Evolutionary conservation across 2,797 vertebrate genomes (phyloP).

Genomic region (Phalloptychus januarius): DNA sequence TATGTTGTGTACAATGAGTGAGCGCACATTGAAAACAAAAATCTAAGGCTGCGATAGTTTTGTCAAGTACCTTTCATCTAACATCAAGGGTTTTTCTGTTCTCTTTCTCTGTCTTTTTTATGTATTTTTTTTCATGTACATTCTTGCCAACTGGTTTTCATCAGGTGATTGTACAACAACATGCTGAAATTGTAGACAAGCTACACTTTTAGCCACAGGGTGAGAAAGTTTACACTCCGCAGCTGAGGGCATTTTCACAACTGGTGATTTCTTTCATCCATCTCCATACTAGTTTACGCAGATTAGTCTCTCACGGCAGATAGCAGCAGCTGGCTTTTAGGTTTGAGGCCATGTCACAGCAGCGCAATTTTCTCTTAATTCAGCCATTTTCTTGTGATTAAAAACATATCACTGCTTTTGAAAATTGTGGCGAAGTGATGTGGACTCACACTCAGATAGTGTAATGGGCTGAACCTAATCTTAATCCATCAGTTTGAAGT

Average conservation of each 20-base stretch:
- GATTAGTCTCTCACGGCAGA: slow-evolving; percentile 33
- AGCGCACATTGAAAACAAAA: slow-evolving; percentile 74
- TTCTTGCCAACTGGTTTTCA: slow-evolving; percentile 52
- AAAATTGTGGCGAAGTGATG: neutral
- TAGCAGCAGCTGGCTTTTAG: slow-evolving; percentile 25
- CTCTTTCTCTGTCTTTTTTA: slow-evolving; percentile 39
- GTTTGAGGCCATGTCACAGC: slow-evolving; percentile 34
- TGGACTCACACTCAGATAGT: slow-evolving; percentile 10
- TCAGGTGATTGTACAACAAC: slow-evolving; percentile 48
- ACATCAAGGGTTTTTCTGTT: slow-evolving; percentile 62
- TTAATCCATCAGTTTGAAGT: slow-evolving; percentile 53
- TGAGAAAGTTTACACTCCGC: slow-evolving; percentile 21
- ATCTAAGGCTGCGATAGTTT: slow-evolving; percentile 70
- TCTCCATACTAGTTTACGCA: slow-evolving; percentile 34
- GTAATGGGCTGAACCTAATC: slow-evolving; percentile 36
- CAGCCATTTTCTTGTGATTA: slow-evolving; percentile 14
- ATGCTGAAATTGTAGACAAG: slow-evolving; percentile 40
- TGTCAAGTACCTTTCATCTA: slow-evolving; percentile 68
- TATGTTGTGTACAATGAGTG: slow-evolving; percentile 84
- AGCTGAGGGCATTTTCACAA: slow-evolving; percentile 23
- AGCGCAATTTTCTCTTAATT: slow-evolving; percentile 4
- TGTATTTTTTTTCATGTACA: slow-evolving; percentile 64
- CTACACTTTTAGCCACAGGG: slow-evolving; percentile 16
- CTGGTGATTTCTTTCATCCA: slow-evolving; percentile 47
- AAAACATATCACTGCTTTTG: slow-evolving; percentile 15